phyloP scores from a whole-genome alignment of 2,888 invertebrate genomes.

The Bibio marci region DNA sequence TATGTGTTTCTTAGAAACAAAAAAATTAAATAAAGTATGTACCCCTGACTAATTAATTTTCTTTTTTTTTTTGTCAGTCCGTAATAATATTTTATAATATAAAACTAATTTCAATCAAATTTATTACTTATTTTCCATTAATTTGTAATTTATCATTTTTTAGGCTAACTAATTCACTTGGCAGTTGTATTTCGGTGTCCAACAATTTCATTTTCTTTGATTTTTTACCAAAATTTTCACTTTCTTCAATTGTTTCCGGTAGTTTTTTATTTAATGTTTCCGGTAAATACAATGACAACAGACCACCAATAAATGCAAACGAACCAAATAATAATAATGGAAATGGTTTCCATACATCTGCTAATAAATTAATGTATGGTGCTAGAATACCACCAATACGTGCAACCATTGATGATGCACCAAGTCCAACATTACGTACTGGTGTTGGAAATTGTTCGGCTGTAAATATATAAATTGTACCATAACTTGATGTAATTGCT shows the following conservation, averaged over 20 bases:
- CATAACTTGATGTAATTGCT: constrained; percentile 55
- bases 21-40: no score
- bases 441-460: constrained; percentile 62
- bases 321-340: constrained; percentile 59
- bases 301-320: constrained; percentile 50
- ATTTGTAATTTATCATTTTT: no score
- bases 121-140: no score
- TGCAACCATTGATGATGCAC: constrained; percentile 72
- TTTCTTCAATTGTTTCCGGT: constrained; percentile 67
- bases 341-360: constrained; percentile 38
- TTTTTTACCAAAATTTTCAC: constrained; percentile 44
- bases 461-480: constrained; percentile 53
- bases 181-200: no score
- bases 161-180: no score
- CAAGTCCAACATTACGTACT: constrained; percentile 71
- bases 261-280: constrained; percentile 62
- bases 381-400: constrained; percentile 50
- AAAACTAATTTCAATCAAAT: no score
- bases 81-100: no score
- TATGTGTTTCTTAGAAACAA: no score
- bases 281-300: constrained; percentile 52
- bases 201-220: neutral
- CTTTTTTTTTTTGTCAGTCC: no score
- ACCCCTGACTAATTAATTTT: no score
- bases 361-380: constrained; percentile 62